Evolutionary conservation across 2,888 invertebrate genomes (phyloP), one percentile per base, ranked within the genome.

Genomic region (Rotaria socialis): DNA sequence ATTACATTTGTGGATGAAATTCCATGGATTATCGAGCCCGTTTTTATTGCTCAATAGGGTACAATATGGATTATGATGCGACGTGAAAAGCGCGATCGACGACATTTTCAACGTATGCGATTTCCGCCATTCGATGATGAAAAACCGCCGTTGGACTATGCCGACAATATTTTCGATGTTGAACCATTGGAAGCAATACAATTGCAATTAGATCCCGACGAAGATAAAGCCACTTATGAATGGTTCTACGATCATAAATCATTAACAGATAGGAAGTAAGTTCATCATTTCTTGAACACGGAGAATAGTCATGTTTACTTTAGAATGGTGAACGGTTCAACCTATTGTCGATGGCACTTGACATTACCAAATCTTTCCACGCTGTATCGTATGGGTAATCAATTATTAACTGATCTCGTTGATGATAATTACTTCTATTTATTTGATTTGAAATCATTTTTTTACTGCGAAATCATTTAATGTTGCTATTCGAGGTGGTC

Each of bases 31-130:
- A 95, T 99, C 89, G 99, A 99, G 90, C 99, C 99, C 0, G 95
- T 98, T 10, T 99, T 97, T 91, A 97, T 99, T 88, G 98, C 98
- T 1, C 99, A 99, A 90, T 99, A 99, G 99, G 98, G 97, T 75
- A 96, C 98, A 1, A 99, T 99, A 98, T 99, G 99, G 99, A 98
- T 99, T 89, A 99, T 99, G 97, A 98, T 99, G 98, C 93, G 99
- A 89, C 93, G 99, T 89, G 98, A 99, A 90, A 99, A 99, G 91
- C 93, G 99, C 88, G 99, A 55, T 93, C 94, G 99, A 90, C 94
- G 98, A 55, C 99, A 99, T 91, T 99, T 99, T 91, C 99, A 99
- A 92, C 93, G 99, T 89, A 99, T 99, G 99, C 93, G 99, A 89
- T 99, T 99, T 91, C 99, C 99, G 24, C 99, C 99, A 0, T 99